Base-by-base conservation (phyloP, 2,113 vertebrate genomes). In the Stegostoma tigrinum region DNA sequence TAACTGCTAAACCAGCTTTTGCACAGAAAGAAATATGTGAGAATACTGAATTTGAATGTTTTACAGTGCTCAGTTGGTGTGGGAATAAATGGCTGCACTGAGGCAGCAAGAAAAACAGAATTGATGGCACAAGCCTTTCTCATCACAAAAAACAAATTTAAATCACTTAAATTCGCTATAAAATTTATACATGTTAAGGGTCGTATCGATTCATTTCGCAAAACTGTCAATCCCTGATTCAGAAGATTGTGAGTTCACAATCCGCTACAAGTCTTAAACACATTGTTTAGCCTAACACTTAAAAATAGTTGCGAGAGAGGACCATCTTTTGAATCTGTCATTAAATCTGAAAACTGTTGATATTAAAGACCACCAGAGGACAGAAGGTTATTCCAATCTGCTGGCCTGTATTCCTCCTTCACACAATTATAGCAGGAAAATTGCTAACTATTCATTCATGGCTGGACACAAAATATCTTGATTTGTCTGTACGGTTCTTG, bases 1-100 rank as follows among this genome's bases (percentile, higher is more conserved):
- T 66, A 93, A 93, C 17, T 38, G 89, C 61, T n/a, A 67, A 93
- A 93, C 34, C n/a, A 90, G 15, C 34, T 93, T 93, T 61, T 93
- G 1, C 38, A 38, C 61, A 38, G 19, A 38, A 23, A n/a, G 86
- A 64, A 90, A 90, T 90, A 90, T 90, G 61, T 93, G 5, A 38
- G 61, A 38, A 64, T 64, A 66, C 64, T 64, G 38, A 93, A 64
- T 93, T 38, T 93, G 61, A 67, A 93, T 93, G 64, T 93, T 93
- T 38, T 38, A 93, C 27, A 64, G 34, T 66, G 23, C 66, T 93
- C 66, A 66, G 17, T 93, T 67, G n/a, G 5, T 93, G 61, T 66
- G 21, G n/a, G 38, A 66, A 10, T 38, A 38, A 4, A 21, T 61
- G 66, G 61, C 89, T 66, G 89, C 89, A 38, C 34, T 19, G 1